phyloP scores from a whole-genome alignment of 2,888 invertebrate genomes.

The Phengaris alcon region DNA sequence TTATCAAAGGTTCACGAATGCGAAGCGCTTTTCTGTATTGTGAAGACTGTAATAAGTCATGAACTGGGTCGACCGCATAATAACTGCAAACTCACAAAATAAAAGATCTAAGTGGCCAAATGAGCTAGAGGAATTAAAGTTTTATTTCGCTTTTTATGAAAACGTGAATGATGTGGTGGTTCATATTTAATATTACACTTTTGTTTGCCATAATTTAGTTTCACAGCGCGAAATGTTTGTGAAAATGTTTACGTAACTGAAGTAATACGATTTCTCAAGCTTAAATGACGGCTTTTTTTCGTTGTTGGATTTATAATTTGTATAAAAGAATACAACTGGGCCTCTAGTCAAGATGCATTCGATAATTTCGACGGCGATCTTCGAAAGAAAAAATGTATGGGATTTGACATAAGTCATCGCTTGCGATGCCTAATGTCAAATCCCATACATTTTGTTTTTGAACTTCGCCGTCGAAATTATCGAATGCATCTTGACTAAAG shows the following conservation, averaged over 20 bases:
- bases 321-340: background rate
- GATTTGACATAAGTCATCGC: too few species aligned
- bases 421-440: too few species aligned
- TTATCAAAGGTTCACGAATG: constrained; percentile 2
- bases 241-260: constrained; percentile 12
- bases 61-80: constrained; percentile 26
- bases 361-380: too few species aligned
- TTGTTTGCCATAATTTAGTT: constrained; percentile 6
- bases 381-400: too few species aligned
- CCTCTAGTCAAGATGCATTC: too few species aligned
- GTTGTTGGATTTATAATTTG: background rate
- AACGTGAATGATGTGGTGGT: constrained; percentile 11
- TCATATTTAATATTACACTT: background rate
- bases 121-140: constrained; percentile 22
- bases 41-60: constrained; percentile 26
- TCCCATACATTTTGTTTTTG: too few species aligned
- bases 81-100: constrained; percentile 23
- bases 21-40: constrained; percentile 24
- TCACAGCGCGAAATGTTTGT: background rate
- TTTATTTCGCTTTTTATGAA: constrained; percentile 10
- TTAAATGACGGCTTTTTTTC: background rate
- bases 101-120: constrained; percentile 24
- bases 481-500: too few species aligned
- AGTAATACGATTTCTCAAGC: background rate
- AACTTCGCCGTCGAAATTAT: too few species aligned